Base-by-base conservation (phyloP, 2,797 vertebrate species). In the Dermochelys coriacea region DNA sequence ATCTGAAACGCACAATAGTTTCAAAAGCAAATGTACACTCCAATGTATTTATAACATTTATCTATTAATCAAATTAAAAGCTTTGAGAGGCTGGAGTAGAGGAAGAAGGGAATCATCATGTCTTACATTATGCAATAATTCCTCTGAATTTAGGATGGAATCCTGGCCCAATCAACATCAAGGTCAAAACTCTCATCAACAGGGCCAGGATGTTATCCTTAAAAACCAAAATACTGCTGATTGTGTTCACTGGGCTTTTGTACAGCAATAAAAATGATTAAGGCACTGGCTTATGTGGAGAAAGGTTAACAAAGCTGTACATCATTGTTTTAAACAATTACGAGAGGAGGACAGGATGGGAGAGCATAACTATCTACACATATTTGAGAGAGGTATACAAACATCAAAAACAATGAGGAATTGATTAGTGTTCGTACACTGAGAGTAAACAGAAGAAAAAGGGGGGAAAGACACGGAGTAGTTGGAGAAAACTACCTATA, bases 391-490 rank as follows among this genome's bases (percentile, higher is more conserved):
- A 94, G 18, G 1, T 57, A 88, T 41, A 85, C 57, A 82, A 93
- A 84, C 52, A 29, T 14, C 29, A 64, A 37, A 90, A 84, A 96
- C 51, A 84, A 45, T 0, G 0, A 91, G 52, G 81, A 94, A 96
- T 92, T 88, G 82, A 95, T 95, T 87, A 86, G 3, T 5, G 86
- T 94, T 93, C 92, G 85, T 95, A 94, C 84, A 85, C 75, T 3
- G 86, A 61, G 61, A 14, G 90, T 82, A 90, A 96, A 47, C 92
- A 91, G 84, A 95, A 93, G 94, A 90, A 93, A 91, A 93, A 79
- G 87, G 14, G 29, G 5, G 47, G 16, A 95, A 90, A 25, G 9
- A 93, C 79, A 50, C 81, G 51, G 57, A 93, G 79, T 91, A 81
- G 47, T 61, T 91, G 82, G 86, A 94, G 90, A 93, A 92, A 94